Base-by-base conservation (phyloP, 23 tunicate species). In the Styela plicata region DNA sequence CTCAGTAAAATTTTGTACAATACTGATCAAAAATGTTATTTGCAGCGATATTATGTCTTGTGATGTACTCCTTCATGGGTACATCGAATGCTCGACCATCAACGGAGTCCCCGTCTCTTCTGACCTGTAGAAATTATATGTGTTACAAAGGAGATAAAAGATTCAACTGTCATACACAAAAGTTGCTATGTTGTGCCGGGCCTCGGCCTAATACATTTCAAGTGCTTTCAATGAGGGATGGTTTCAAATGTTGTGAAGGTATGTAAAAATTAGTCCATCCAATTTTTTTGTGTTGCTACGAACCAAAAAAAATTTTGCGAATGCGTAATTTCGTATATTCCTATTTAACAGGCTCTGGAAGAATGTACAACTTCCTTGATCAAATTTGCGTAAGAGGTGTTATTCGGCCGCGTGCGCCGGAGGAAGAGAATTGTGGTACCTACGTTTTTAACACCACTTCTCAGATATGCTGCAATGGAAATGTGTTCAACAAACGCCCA, bases 391-490 rank as follows among this genome's bases (percentile, higher is more conserved):
- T 76, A 20, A 5, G 0, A 13, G 81, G 81, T 27, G 31, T 19
- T 17, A 53, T 76, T 7, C 64, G 81, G 44, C 24, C 81, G 66
- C 36, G 66, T 17, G 67, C 24, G 20, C 65, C 33, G 44, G 31
- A 80, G 21, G 73, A 80, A 80, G 36, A 64, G 24, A 64, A 80
- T 36, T 64, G 74, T 64, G 83, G 73, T 28, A 31, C 27, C 0
- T 22, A 64, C 24, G 57, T 64, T 80, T 64, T 13, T 64, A 65
- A 65, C 31, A 80, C 25, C 37, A 26, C 2, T 10, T 68, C 74
- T 2, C 66, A 82, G 52, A 78, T 82, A n/a, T 82, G 85, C 63
- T 71, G 75, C 74, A 69, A 61, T 24, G 63, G 63, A 24, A 33
- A 25, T 5, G 78, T 82, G 17, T 24, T 28, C 1, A 23, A 34